phyloP scores from a whole-genome alignment of 2,113 vertebrate species.

The Hystrix cristata region DNA sequence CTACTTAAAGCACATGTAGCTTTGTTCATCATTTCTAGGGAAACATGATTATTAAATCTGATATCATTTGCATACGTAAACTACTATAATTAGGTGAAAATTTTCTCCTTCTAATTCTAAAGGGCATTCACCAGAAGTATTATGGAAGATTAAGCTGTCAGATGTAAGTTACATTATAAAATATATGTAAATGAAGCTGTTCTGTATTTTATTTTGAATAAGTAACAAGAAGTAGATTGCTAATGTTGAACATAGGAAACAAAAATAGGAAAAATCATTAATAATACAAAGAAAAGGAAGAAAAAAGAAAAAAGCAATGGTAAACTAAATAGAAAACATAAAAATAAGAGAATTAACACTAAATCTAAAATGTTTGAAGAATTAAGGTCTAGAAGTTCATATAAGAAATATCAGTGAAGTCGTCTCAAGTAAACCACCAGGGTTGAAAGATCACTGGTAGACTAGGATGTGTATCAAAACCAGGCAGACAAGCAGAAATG shows the following conservation, averaged over 20 bases:
- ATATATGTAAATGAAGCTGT: constrained; percentile 56
- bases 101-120: constrained; percentile 75
- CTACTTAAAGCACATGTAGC: constrained; percentile 75
- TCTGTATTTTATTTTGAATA: constrained; percentile 76
- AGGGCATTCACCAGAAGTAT: constrained; percentile 74
- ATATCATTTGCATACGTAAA: constrained; percentile 80
- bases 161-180: constrained; percentile 32
- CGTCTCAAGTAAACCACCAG: background rate
- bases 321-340: background rate
- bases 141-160: constrained; percentile 79
- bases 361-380: background rate
- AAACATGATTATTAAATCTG: constrained; percentile 82
- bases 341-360: background rate
- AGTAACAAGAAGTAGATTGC: constrained; percentile 42
- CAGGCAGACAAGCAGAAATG: background rate
- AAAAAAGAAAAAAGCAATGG: background rate
- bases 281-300: background rate
- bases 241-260: background rate
- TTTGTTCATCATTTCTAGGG: constrained; percentile 74
- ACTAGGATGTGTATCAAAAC: background rate
- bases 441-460: background rate
- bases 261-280: background rate
- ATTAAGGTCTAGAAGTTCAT: background rate
- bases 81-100: constrained; percentile 74
- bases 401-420: background rate